phyloP scores from a whole-genome alignment of 1,140 invertebrate genomes.

The Gonatopus flavifemur region DNA sequence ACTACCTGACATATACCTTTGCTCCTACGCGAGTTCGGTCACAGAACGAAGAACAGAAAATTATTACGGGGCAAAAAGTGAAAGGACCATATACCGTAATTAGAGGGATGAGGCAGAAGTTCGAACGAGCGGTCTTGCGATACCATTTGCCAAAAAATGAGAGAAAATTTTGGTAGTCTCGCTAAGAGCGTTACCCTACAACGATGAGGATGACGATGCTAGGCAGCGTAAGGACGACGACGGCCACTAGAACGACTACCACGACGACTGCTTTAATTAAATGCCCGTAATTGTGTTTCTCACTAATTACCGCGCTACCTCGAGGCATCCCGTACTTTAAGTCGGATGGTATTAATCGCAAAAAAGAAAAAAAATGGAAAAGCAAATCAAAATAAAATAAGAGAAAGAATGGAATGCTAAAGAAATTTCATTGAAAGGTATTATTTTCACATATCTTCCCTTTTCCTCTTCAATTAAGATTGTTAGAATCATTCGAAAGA shows the following conservation, averaged over 20 bases:
- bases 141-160: slow-evolving; percentile 19
- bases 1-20: too few species aligned
- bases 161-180: slow-evolving; percentile 21
- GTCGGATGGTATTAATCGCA: not conserved
- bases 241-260: not conserved
- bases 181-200: slow-evolving; percentile 11
- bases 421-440: too few species aligned
- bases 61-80: not conserved
- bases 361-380: not conserved
- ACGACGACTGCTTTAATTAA: slow-evolving; percentile 40
- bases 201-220: not conserved
- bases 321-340: slow-evolving; percentile 20
- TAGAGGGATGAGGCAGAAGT: slow-evolving; percentile 6
- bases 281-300: slow-evolving; percentile 47
- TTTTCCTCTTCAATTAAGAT: too few species aligned
- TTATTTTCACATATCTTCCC: too few species aligned
- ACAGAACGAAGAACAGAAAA: slow-evolving; percentile 1
- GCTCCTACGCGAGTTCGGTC: too few species aligned
- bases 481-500: not conserved
- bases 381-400: too few species aligned
- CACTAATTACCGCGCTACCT: slow-evolving; percentile 42
- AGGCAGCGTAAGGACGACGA: not conserved
- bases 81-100: not conserved
- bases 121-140: slow-evolving; percentile 10
- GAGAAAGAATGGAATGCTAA: too few species aligned